These are phyloP conservation scores for Jaculus jaculus DNA, from an alignment of 2,113 vertebrate species.

Conservation along the genomic window DNA sequence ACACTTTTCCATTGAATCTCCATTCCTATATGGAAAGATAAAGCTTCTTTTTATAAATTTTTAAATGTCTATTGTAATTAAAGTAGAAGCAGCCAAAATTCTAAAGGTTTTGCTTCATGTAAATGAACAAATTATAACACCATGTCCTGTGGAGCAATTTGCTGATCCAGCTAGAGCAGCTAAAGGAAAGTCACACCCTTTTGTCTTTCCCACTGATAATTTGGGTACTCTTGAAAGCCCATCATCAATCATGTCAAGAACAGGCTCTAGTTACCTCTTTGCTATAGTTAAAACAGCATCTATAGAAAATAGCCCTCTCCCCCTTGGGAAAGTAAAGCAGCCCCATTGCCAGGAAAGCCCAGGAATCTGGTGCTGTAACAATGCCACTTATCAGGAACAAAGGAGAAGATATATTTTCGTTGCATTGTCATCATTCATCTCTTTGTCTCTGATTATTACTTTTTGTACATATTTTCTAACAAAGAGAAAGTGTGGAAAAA, in stretches of 20 bases:
- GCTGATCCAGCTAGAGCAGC: conserved; percentile 4
- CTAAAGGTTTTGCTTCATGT: not conserved
- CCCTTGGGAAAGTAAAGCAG: not conserved
- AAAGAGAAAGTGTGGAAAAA: conserved; percentile 8
- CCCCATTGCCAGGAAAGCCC: conserved; percentile 19
- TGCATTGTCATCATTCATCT: not conserved
- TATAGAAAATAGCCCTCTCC: conserved; percentile 8
- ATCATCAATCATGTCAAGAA: conserved; percentile 48
- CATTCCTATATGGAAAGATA: not conserved
- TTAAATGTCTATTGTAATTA: not conserved
- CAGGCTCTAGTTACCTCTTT: not conserved
- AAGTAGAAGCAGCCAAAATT: not conserved
- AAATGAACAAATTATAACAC: not conserved
- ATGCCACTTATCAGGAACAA: not conserved
- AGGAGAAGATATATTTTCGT: not conserved
- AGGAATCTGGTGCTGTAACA: not conserved
- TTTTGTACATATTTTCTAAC: not conserved
- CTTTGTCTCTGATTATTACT: not conserved
- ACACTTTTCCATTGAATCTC: not conserved
- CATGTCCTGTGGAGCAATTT: not conserved
- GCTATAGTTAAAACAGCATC: not conserved
- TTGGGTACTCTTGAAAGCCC: conserved; percentile 20
- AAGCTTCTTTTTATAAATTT: not conserved
- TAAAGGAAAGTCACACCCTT: conserved; percentile 21
- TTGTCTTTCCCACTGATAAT: conserved; percentile 44